Evolutionary conservation across 2,888 invertebrate genomes (phyloP), one percentile per base, ranked within the genome.

Genomic region (Coelogynopora nodosa): DNA sequence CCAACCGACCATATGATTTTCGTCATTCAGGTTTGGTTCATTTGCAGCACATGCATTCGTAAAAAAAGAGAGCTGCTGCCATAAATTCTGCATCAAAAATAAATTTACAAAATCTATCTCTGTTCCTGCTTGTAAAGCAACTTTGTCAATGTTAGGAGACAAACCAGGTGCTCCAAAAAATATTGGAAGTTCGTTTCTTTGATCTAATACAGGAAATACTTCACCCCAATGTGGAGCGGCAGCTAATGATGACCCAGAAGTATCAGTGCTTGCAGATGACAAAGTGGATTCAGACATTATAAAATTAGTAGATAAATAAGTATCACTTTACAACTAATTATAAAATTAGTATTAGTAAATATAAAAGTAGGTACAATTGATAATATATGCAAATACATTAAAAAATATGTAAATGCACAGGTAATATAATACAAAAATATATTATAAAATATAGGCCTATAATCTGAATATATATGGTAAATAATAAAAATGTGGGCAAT

Each of bases 81-180:
- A 74, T 13, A 74, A 74, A 74, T 74, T 74, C 23, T 74, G 18
- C 5, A 26, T 13, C 23, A 74, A 74, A 74, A 74, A 74, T 74
- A 74, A 74, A 74, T 74, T 74, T n/a, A 74, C 74, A 74, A 74
- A 74, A 74, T 74, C 5, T 13, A 74, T 23, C 23, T 13, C 18
- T 74, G 23, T 2, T 74, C 74, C 74, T 23, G 18, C 23, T 10
- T 74, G 74, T 26, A 74, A 74, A n/a, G 74, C 74, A 74, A 13
- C 74, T 23, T 74, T 26, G 2, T 74, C 74, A 26, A 74, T 13
- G 23, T 74, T 26, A 23, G 74, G 74, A 26, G 74, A 74, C 5
- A 74, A 26, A 13, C 74, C 74, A 74, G 74, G 74, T 23, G 74
- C 74, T n/a, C 27, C 74, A 74, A 74, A 74, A 26, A 74, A 74